Evolutionary conservation across 2,797 vertebrate species (phyloP).

Genomic region (Girardinus metallicus): DNA sequence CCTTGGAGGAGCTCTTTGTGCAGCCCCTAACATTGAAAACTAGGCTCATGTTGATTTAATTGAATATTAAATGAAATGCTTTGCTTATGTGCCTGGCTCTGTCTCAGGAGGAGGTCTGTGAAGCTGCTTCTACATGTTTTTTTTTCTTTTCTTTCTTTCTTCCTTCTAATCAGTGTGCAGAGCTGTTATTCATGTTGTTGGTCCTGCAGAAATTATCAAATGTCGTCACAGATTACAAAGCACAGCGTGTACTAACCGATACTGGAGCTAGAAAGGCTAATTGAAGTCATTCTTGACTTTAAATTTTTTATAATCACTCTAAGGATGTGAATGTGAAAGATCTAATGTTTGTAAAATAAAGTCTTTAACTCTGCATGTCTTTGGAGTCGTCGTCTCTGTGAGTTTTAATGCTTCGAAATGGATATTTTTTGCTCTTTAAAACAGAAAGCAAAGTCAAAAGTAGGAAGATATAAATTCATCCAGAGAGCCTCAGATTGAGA

Average conservation of each 20-base stretch:
- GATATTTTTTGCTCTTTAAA: background rate
- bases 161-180: background rate
- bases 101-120: background rate
- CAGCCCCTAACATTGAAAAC: background rate
- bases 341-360: constrained; percentile 6
- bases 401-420: background rate
- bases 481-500: background rate
- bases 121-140: constrained; percentile 5
- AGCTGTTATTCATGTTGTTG: background rate
- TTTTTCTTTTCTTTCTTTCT: background rate
- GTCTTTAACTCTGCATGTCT: background rate
- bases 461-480: background rate
- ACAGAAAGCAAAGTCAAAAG: background rate
- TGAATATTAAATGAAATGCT: background rate
- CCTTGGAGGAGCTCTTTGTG: background rate
- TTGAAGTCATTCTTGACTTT: background rate
- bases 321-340: constrained; percentile 35
- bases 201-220: background rate
- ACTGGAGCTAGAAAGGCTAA: constrained; percentile 2
- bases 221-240: background rate
- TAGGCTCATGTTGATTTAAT: constrained; percentile 5
- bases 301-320: constrained; percentile 34
- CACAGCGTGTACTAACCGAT: background rate
- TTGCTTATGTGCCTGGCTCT: background rate
- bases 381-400: background rate